Percentiles rank a stretch among this genome's conserved stretches.
These are phyloP conservation scores for Drosophila albomicans DNA, from an alignment of 1,140 invertebrate genomes.

Conservation along the genomic window DNA sequence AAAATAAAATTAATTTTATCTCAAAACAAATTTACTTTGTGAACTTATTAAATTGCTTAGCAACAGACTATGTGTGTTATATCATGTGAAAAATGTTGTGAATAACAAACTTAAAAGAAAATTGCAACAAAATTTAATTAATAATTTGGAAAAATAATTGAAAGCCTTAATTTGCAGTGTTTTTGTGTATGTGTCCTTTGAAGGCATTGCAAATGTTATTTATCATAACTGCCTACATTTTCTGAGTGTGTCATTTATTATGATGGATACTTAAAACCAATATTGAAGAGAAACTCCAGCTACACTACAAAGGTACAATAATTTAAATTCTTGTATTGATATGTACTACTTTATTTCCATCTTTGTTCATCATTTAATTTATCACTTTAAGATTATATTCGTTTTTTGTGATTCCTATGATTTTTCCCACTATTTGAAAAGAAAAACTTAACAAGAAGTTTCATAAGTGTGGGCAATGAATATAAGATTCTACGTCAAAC, in stretches of 20 bases:
- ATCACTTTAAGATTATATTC: no score
- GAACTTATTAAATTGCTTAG: slow-evolving; percentile 11
- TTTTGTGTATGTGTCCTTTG: not conserved
- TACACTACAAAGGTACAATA: no score
- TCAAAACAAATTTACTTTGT: not conserved
- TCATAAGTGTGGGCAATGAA: no score
- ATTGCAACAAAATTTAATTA: slow-evolving; percentile 20
- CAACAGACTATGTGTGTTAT: slow-evolving; percentile 13
- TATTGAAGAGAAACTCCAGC: not conserved
- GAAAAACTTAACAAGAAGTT: no score
- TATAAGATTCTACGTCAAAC: no score
- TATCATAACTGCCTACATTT: not conserved
- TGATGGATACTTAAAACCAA: slow-evolving; percentile 47
- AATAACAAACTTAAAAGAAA: slow-evolving; percentile 18
- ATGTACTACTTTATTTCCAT: no score
- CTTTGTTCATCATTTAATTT: no score
- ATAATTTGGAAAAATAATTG: slow-evolving; percentile 10
- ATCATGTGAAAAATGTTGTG: slow-evolving; percentile 18
- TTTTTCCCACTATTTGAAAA: no score
- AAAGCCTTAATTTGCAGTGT: slow-evolving; percentile 21
- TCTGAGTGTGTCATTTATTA: slow-evolving; percentile 29
- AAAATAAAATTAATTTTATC: slow-evolving; percentile 1
- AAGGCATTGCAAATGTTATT: slow-evolving; percentile 36
- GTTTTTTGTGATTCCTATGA: no score
- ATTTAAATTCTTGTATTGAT: no score